Conservation (phyloP, 2,888 invertebrate genomes). For the Philonicus albiceps region DNA sequence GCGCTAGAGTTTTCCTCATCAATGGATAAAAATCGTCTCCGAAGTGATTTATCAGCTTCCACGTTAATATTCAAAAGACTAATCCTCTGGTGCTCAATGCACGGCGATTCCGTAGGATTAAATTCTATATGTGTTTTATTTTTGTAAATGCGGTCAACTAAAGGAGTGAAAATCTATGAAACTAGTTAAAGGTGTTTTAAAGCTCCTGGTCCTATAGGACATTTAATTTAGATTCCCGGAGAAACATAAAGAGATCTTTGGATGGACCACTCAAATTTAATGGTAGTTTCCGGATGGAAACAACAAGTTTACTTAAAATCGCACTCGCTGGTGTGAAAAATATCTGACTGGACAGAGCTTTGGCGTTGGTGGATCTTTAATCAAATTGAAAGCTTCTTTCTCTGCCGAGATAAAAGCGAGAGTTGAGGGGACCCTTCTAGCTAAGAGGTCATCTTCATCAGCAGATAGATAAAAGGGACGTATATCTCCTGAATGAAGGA, state of each 20-base stretch:
- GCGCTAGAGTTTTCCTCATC: background rate
- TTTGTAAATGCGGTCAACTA: background rate
- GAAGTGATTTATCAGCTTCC: conserved; percentile 24
- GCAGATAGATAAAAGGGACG: background rate
- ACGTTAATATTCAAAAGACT: background rate
- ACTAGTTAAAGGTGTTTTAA: background rate
- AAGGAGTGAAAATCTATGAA: background rate
- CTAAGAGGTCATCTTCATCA: background rate
- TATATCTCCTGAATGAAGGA: background rate
- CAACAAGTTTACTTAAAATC: background rate
- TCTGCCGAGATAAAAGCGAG: background rate
- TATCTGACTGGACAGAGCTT: background rate
- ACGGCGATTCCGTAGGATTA: background rate
- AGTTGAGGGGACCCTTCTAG: background rate
- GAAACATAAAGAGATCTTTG: too few species aligned
- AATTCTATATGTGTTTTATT: background rate
- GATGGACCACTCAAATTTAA: background rate
- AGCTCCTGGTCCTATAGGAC: conserved; percentile 23
- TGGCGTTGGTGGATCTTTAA: background rate
- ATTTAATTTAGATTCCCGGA: background rate
- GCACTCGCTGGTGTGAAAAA: background rate
- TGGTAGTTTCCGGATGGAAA: background rate
- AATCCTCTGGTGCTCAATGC: background rate
- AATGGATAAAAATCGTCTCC: background rate
- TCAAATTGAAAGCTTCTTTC: background rate